Base-by-base conservation (phyloP, 2,888 invertebrate species). In the Leucophora obtusa region DNA sequence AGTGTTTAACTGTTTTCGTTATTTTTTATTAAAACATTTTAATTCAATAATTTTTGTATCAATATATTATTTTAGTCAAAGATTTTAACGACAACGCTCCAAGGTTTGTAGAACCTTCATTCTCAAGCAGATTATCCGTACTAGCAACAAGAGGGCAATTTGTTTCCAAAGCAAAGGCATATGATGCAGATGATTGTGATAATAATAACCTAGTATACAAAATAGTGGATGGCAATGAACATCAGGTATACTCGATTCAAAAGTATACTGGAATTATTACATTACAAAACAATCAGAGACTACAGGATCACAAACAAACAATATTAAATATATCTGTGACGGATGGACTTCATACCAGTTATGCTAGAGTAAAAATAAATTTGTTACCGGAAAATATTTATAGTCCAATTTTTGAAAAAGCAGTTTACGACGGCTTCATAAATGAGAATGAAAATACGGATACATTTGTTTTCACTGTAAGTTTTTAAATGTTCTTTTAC, bases 51-150 rank as follows among this genome's bases (percentile, higher is more conserved):
- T 28, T 28, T 28, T 28, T 28, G 5, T 28, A 7, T 28, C 6
- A 28, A 28, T 28, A 7, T 7, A 28, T 59, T 4, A 56, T 80
- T 82, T 66, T 89, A 93, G 96, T 98, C 79, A 91, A 94, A 83
- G 97, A 98, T 91, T 94, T 96, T 91, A 98, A 98, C 91, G 98
- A 98, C 91, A 96, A 96, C 89, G 93, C 96, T 62, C 98, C 98
- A 24, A 93, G 93, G 87, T 95, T 97, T 91, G 96, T 96, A 88
- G 95, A 96, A 86, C 92, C 93, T 17, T 94, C 96, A 33, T 95
- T 97, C 89, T 93, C 93, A 69, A 95, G 95, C 88, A 92, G 93
- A 65, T 92, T 97, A 73, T 96, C 96, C 50, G 93, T 94, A 84
- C 94, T 95, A 89, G 97, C 96, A 51, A 93, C 93, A 86, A 93